A percentile compares a stretch with the other conserved stretches of the same genome.
phyloP scores from a whole-genome alignment of 2,113 vertebrate species.

The Edolisoma coerulescens region DNA sequence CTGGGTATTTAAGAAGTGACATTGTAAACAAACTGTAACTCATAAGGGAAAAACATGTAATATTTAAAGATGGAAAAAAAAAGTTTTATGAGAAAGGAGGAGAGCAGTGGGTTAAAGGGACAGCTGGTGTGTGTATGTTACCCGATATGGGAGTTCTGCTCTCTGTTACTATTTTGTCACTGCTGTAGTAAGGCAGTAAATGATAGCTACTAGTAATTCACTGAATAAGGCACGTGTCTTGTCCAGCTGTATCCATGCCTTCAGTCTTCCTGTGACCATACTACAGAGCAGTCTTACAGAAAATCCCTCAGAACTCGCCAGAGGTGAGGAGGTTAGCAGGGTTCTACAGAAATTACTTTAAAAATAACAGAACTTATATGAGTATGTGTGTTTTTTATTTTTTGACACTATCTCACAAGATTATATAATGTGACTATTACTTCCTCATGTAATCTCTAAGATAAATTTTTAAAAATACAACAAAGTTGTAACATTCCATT shows the following conservation, averaged over 20 bases:
- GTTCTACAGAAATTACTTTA: background rate
- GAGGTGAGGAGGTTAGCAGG: background rate
- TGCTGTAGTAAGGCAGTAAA: slow-evolving; percentile 13
- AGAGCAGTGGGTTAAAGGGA: slow-evolving; percentile 34
- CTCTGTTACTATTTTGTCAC: slow-evolving; percentile 42
- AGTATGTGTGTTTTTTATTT: background rate
- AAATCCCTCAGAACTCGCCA: background rate
- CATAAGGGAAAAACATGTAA: background rate
- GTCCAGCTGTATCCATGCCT: slow-evolving; percentile 12
- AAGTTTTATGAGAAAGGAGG: background rate
- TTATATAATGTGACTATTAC: background rate
- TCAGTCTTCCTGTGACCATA: background rate
- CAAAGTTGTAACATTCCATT: background rate
- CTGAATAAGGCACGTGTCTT: background rate
- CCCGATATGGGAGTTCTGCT: background rate
- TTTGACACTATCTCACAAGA: background rate
- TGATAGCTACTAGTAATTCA: slow-evolving; percentile 25
- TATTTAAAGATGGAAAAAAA: background rate
- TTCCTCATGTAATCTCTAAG: background rate
- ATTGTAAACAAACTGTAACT: background rate
- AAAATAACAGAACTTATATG: background rate
- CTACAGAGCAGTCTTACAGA: background rate
- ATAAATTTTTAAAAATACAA: background rate
- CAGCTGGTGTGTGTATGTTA: background rate
- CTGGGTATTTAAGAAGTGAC: background rate